A percentile compares a stretch with the other conserved stretches of the same genome.
phyloP scores from a whole-genome alignment of 2,888 invertebrate species.

The Caenorhabditis sinica region DNA sequence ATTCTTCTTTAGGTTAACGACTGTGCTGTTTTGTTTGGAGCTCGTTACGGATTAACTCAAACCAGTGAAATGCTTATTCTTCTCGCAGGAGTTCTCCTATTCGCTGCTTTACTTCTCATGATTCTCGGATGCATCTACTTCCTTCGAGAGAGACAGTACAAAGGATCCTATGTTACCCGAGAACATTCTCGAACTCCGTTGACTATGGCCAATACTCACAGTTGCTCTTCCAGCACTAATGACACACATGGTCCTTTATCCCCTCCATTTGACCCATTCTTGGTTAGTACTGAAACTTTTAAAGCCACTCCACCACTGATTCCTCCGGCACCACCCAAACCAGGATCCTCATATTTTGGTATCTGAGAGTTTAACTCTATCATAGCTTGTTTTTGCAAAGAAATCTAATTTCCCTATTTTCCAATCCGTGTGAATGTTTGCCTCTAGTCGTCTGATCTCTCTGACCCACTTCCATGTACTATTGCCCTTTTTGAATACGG shows the following conservation, averaged over 20 bases:
- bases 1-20: conserved; percentile 78
- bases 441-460: conserved; percentile 56
- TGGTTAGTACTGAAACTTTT: conserved; percentile 56
- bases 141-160: conserved; percentile 73
- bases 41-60: conserved; percentile 82
- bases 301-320: conserved; percentile 68
- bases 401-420: not conserved
- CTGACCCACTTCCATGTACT: conserved; percentile 21
- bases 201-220: conserved; percentile 73
- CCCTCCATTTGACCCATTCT: conserved; percentile 56
- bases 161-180: conserved; percentile 80
- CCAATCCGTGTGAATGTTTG: conserved; percentile 33
- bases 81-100: conserved; percentile 76
- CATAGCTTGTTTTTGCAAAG: not conserved
- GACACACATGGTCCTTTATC: conserved; percentile 59
- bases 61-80: conserved; percentile 77
- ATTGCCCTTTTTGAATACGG: conserved; percentile 45
- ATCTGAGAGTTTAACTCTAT: conserved; percentile 57
- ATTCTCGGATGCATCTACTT: conserved; percentile 78
- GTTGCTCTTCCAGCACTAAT: conserved; percentile 67
- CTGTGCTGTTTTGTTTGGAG: conserved; percentile 82
- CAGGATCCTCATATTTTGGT: conserved; percentile 72
- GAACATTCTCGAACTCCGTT: conserved; percentile 78
- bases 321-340: conserved; percentile 73
- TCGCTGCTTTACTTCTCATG: conserved; percentile 74